Percentiles rank a stretch among this genome's conserved stretches.
Evolutionary conservation across 2,888 invertebrate species (phyloP).

Genomic region (Podotricha telesiphe): DNA sequence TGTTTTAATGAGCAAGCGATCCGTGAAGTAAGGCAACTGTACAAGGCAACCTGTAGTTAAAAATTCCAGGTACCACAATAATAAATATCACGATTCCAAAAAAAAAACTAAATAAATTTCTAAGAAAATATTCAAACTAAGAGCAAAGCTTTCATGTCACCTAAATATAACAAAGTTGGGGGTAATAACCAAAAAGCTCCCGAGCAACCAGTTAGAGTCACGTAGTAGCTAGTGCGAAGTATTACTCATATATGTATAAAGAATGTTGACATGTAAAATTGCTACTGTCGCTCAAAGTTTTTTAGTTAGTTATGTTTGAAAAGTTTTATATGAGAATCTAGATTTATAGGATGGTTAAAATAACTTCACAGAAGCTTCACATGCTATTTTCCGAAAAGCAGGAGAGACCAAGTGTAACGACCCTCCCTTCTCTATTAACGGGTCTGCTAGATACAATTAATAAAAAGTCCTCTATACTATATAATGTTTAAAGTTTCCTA

Average conservation of each 20-base stretch:
- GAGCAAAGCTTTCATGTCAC: not conserved
- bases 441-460: not conserved
- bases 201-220: constrained; percentile 22
- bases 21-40: no score
- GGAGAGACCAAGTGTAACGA: not conserved
- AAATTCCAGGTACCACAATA: no score
- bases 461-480: no score
- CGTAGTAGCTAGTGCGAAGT: constrained; percentile 17
- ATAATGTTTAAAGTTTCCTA: no score
- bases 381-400: no score
- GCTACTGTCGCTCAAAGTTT: constrained; percentile 9
- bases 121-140: not conserved
- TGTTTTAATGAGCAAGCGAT: no score
- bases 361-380: no score
- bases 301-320: constrained; percentile 1
- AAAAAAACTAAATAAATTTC: not conserved
- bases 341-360: not conserved
- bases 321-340: not conserved
- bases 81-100: not conserved
- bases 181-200: constrained; percentile 23
- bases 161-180: constrained; percentile 23
- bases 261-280: constrained; percentile 21
- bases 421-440: no score
- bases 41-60: no score
- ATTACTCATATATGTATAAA: constrained; percentile 4